Conservation (phyloP, 2,797 vertebrate genomes). For the Periophthalmus magnuspinnatus region DNA sequence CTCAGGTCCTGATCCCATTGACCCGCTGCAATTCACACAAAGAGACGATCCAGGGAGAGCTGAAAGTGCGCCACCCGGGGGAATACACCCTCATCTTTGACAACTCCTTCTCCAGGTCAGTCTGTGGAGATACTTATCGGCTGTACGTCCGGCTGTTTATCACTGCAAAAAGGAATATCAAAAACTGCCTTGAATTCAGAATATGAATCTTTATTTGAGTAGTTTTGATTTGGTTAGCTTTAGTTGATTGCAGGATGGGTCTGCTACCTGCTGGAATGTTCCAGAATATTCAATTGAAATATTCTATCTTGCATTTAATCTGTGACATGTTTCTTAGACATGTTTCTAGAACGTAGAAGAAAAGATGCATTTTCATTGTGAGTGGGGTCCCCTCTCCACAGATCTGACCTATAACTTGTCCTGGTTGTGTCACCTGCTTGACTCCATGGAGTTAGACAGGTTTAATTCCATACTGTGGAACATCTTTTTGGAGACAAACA, state of each 20-base stretch:
- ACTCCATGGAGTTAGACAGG: too few species aligned
- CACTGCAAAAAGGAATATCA: not conserved
- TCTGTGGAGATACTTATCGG: not conserved
- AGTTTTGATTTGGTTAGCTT: too few species aligned
- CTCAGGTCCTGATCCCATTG: constrained; percentile 93
- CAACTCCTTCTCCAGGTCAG: constrained; percentile 96
- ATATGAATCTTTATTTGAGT: not conserved
- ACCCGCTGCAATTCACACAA: constrained; percentile 94
- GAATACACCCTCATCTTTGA: constrained; percentile 93
- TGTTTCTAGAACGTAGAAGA: too few species aligned
- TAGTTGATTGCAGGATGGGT: too few species aligned
- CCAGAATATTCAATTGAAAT: not conserved
- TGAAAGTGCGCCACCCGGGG: constrained; percentile 87
- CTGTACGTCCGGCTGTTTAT: not conserved
- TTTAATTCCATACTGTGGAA: too few species aligned
- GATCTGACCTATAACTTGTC: too few species aligned
- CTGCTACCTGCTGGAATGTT: not conserved
- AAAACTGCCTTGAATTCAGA: not conserved
- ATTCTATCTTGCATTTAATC: too few species aligned
- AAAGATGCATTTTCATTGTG: too few species aligned
- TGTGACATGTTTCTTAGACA: too few species aligned
- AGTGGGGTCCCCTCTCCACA: too few species aligned
- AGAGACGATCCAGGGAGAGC: constrained; percentile 89
- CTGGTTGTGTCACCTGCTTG: too few species aligned
- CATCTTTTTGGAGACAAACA: too few species aligned